phyloP scores from a whole-genome alignment of 2,113 vertebrate species.

The Nanorana parkeri region DNA sequence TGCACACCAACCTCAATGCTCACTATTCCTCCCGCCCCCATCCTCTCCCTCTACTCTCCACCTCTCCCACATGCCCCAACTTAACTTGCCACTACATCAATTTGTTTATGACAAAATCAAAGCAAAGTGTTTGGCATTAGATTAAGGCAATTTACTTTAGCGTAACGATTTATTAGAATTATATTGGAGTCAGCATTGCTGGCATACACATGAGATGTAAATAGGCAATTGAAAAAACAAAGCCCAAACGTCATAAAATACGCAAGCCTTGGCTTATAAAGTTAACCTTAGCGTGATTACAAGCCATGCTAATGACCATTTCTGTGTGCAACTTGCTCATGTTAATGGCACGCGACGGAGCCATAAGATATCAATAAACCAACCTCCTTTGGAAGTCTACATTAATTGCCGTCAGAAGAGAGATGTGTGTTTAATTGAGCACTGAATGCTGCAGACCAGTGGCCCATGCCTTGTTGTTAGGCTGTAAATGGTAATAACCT shows the following conservation, averaged over 20 bases:
- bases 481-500: conserved; percentile 11
- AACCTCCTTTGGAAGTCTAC: conserved; percentile 12
- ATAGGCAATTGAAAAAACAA: background rate
- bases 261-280: background rate
- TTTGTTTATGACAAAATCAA: too few relatives aligned
- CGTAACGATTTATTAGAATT: too few relatives aligned
- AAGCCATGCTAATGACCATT: background rate
- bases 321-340: background rate
- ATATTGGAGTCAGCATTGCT: too few relatives aligned
- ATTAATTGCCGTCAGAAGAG: conserved; percentile 41
- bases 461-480: conserved; percentile 31
- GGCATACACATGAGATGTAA: background rate
- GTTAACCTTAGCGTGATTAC: background rate
- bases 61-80: too few relatives aligned
- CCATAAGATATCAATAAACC: conserved; percentile 31
- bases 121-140: too few relatives aligned
- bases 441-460: conserved; percentile 21
- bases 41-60: too few relatives aligned
- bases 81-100: too few relatives aligned
- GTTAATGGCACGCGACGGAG: conserved; percentile 20
- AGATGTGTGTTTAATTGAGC: conserved; percentile 45
- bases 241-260: background rate
- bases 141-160: too few relatives aligned
- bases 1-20: too few relatives aligned
- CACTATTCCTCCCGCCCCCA: too few relatives aligned